Percentiles rank a stretch among this genome's conserved stretches.
phyloP scores from a whole-genome alignment of 2,797 vertebrate species.

The Allobates femoralis region DNA sequence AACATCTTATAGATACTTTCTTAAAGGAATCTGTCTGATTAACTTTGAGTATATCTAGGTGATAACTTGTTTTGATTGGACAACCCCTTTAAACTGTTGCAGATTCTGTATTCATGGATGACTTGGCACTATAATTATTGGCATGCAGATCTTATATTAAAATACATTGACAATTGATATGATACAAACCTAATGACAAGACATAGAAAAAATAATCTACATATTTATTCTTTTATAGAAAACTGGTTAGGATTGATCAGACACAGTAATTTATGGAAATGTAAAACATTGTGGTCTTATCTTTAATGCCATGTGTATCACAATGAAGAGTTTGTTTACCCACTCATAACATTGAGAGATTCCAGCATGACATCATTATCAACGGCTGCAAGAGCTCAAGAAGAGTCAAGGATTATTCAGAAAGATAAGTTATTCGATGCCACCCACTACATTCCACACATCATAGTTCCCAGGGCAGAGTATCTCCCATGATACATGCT shows the following conservation, averaged over 20 bases:
- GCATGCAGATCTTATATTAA: background rate
- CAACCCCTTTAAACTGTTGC: background rate
- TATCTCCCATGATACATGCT: conserved; percentile 20
- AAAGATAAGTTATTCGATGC: conserved; percentile 42
- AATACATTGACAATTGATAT: background rate
- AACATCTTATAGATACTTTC: too few relatives aligned
- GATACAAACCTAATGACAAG: background rate
- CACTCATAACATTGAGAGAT: conserved; percentile 36
- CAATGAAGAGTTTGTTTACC: conserved; percentile 54
- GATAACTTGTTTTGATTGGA: too few relatives aligned
- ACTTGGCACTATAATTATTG: background rate
- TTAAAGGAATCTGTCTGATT: too few relatives aligned
- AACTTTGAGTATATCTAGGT: too few relatives aligned
- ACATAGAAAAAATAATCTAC: background rate
- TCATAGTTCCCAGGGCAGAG: conserved; percentile 8
- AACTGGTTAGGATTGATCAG: background rate
- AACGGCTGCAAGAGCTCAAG: conserved; percentile 12
- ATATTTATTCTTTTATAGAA: background rate
- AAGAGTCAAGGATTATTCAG: conserved; percentile 9
- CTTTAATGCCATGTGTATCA: conserved; percentile 11
- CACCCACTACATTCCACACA: conserved; percentile 54
- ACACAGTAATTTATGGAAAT: background rate
- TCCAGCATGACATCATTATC: conserved; percentile 36
- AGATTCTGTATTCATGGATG: background rate
- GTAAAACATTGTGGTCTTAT: background rate